Conservation (phyloP, 2,888 invertebrate species). For the Deilephila porcellus region DNA sequence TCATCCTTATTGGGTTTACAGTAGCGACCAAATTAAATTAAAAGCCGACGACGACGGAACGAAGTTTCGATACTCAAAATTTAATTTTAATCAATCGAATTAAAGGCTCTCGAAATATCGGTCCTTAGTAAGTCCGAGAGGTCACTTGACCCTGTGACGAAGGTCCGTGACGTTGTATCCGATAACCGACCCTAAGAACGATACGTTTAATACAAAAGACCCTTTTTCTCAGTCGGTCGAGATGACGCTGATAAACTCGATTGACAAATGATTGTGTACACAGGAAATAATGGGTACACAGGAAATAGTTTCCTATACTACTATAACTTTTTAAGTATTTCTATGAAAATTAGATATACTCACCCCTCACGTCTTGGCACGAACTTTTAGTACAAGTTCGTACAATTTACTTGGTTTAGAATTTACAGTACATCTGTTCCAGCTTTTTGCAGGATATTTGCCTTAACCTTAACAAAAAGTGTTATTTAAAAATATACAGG, state of each 20-base stretch:
- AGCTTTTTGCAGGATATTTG: no score
- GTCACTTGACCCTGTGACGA: constrained; percentile 21
- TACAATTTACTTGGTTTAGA: no score
- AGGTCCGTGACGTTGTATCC: constrained; percentile 7
- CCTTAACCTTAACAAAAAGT: no score
- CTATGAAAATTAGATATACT: no score
- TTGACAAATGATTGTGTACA: constrained; percentile 14
- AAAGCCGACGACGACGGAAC: background rate
- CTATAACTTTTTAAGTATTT: no score
- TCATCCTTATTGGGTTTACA: background rate
- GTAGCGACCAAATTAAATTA: background rate
- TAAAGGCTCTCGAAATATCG: constrained; percentile 4
- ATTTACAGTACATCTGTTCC: no score
- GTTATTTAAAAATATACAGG: no score
- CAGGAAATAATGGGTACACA: background rate
- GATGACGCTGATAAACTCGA: constrained; percentile 5
- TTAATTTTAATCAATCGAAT: constrained; percentile 15
- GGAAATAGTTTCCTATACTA: background rate
- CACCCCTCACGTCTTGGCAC: no score
- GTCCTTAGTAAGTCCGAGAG: constrained; percentile 5
- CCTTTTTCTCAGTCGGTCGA: constrained; percentile 10
- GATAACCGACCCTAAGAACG: constrained; percentile 15
- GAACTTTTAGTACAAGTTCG: no score
- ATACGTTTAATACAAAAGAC: constrained; percentile 21
- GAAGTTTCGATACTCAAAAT: background rate